Base-by-base conservation (phyloP, 2,888 invertebrate species). In the Synergus itoensis region DNA sequence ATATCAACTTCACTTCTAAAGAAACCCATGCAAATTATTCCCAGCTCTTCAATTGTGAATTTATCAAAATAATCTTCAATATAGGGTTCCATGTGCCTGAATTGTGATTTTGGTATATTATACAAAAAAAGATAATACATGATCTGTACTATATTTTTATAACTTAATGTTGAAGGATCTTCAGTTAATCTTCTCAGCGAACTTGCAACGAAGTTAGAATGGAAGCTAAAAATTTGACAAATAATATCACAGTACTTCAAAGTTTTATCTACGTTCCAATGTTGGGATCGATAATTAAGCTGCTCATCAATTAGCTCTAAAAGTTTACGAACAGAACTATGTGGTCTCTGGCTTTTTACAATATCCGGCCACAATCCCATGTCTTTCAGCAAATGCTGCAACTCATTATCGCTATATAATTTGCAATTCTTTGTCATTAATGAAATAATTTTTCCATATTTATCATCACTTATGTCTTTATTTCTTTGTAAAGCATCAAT, bases 191-290 rank as follows among this genome's bases (percentile, higher is more conserved):
- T 40, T 11, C 11, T 16, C 12, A 73, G 7, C 11, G 73, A 53
- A 53, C n/a, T 73, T 57, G n/a, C n/a, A 16, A 73, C 53, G 36
- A 73, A 73, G n/a, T 36, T 53, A 16, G 73, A 73, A n/a, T 53
- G 9, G 36, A 73, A 73, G 48, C 1, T 53, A 18, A 36, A 73
- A 12, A 40, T 11, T 40, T 9, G 40, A 53, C 48, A 53, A 28
- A 73, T 16, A 53, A 12, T 9, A 40, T 53, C 53, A 28, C 73
- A 73, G 12, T 18, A 57, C 4, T n/a, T 9, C 4, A 73, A 53
- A 12, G 48, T 73, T 53, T 48, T 53, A 48, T 57, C n/a, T 28
- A 53, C n/a, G 57, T 5, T 5, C 53, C 73, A 73, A n/a, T 36
- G n/a, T 28, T 16, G 36, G 4, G 53, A 73, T 7, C 73, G 48